Conservation (phyloP, 2,113 vertebrate genomes). For the Recurvirostra avosetta region DNA sequence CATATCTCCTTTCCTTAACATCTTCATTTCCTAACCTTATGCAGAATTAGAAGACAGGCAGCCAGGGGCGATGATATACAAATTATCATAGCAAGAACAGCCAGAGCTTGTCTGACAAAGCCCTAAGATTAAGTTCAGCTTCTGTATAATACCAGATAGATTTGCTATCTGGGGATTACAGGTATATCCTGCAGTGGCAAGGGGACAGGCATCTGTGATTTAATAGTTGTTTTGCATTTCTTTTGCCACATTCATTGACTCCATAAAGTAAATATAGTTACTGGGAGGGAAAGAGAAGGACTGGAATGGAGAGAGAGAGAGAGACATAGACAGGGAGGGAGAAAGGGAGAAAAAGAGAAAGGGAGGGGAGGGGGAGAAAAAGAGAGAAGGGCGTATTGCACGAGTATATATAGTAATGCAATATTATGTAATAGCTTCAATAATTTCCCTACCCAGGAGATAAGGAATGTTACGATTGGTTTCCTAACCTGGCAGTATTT, state of each 20-base stretch:
- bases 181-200: neutral
- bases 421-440: neutral
- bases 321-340: neutral
- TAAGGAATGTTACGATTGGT: neutral
- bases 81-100: neutral
- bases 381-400: neutral
- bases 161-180: neutral
- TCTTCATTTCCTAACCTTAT: neutral
- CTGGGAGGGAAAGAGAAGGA: neutral
- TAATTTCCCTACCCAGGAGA: neutral
- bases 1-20: neutral
- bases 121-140: neutral
- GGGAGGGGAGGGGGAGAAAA: neutral
- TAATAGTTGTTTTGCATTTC: neutral
- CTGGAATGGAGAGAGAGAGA: neutral
- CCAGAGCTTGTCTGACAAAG: neutral
- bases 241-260: neutral
- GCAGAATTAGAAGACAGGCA: neutral
- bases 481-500: neutral
- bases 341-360: neutral
- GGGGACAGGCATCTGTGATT: neutral
- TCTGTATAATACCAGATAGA: neutral
- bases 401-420: neutral
- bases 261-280: neutral
- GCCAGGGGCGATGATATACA: neutral